phyloP scores from a whole-genome alignment of 2,797 vertebrate species.

The Nannoperca australis region DNA sequence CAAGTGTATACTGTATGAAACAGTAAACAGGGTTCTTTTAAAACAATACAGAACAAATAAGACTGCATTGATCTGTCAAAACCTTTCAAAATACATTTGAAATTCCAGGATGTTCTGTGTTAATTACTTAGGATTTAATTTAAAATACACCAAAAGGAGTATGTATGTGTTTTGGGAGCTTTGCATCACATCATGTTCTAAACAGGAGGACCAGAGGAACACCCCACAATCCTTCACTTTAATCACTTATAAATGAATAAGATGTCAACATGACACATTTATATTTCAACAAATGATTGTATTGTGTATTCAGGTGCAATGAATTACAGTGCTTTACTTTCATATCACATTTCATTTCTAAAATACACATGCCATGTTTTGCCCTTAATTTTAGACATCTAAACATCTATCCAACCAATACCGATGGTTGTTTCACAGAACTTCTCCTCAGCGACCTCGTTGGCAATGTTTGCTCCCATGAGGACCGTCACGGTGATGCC shows the following conservation, averaged over 20 bases:
- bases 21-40: too few species aligned
- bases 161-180: neutral
- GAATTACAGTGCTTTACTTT: neutral
- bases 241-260: neutral
- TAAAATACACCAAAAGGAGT: neutral
- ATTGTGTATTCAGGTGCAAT: neutral
- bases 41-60: neutral
- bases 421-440: constrained; percentile 99
- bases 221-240: neutral
- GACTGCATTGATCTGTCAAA: neutral
- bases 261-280: neutral
- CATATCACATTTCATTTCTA: neutral
- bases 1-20: neutral
- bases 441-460: constrained; percentile 95
- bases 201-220: too few species aligned
- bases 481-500: constrained; percentile 93
- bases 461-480: constrained; percentile 98
- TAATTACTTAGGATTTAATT: neutral
- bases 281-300: neutral
- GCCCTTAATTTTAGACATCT: neutral
- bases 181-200: neutral
- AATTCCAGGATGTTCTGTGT: neutral
- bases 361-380: neutral
- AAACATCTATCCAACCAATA: constrained; percentile 57
- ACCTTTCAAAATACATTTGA: neutral